Evolutionary conservation across 2,888 invertebrate species (phyloP).

Genomic region (Drosophila cognata): DNA sequence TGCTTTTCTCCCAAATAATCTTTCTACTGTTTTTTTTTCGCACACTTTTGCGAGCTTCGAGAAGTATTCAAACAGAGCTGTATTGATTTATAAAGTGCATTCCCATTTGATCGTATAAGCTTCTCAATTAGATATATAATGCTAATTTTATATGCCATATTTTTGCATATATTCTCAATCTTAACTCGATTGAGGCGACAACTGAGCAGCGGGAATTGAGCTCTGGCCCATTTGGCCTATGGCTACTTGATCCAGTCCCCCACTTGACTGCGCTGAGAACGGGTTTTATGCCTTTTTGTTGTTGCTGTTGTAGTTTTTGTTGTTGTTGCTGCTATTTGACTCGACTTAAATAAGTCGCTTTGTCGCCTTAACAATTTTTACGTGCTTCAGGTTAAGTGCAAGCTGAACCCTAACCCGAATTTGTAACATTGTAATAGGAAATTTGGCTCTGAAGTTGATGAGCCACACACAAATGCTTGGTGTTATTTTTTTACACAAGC

Average conservation of each 20-base stretch:
- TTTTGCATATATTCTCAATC: slow-evolving; percentile 3
- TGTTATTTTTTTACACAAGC: no score
- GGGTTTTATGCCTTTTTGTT: background rate
- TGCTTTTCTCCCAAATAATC: background rate
- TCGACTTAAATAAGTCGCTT: slow-evolving; percentile 39
- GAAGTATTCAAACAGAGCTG: background rate
- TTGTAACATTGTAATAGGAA: background rate
- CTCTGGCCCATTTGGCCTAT: slow-evolving; percentile 18
- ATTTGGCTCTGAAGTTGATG: background rate
- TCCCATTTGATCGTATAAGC: background rate
- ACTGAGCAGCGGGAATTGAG: slow-evolving; percentile 7
- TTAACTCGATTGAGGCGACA: slow-evolving; percentile 11
- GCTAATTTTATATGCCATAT: background rate
- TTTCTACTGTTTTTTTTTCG: background rate
- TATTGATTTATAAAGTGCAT: background rate
- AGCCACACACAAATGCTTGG: background rate
- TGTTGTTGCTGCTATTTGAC: background rate
- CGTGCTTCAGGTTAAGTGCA: slow-evolving; percentile 56
- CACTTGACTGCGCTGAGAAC: background rate
- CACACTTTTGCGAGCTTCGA: background rate
- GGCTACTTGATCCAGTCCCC: background rate
- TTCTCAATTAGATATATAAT: background rate
- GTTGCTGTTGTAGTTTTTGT: background rate
- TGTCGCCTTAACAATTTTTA: slow-evolving; percentile 58
- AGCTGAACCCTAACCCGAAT: slow-evolving; percentile 11